A percentile compares a stretch with the other conserved stretches of the same genome.
These are phyloP conservation scores for Anas georgica DNA, from an alignment of 2,797 vertebrate genomes.

Conservation along the genomic window DNA sequence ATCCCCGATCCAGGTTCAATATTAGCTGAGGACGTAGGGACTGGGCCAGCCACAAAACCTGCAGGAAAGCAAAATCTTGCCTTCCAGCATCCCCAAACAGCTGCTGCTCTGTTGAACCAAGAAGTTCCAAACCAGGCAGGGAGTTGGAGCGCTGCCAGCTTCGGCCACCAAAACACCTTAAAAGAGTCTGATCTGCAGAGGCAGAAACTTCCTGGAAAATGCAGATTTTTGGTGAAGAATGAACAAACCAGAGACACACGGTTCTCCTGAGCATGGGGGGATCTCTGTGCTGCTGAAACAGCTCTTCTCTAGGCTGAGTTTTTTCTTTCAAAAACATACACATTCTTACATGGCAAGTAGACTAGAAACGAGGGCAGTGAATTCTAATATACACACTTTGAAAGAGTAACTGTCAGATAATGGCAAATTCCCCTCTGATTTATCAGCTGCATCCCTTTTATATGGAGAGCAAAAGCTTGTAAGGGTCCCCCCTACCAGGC, in stretches of 20 bases:
- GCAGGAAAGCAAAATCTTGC: neutral
- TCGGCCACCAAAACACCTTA: neutral
- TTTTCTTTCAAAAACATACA: neutral
- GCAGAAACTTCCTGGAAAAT: neutral
- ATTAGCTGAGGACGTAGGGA: neutral
- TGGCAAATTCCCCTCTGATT: neutral
- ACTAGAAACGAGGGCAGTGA: neutral
- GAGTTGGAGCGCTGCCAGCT: neutral
- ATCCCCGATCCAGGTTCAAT: neutral
- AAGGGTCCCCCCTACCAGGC: neutral
- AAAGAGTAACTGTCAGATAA: neutral
- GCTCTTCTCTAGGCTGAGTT: neutral
- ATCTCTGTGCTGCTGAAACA: neutral
- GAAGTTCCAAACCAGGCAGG: neutral
- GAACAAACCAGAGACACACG: too few relatives aligned
- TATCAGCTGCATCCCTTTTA: neutral
- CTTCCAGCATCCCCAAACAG: neutral
- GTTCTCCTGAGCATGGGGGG: neutral
- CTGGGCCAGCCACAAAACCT: neutral
- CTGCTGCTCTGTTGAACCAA: neutral
- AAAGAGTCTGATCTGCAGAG: neutral
- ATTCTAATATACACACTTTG: neutral
- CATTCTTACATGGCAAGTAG: accelerated
- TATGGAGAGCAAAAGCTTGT: neutral
- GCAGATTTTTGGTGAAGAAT: neutral